Percentiles rank a stretch among this genome's conserved stretches.
phyloP scores from a whole-genome alignment of 1,140 invertebrate genomes.

The Drosophila fuyamai region DNA sequence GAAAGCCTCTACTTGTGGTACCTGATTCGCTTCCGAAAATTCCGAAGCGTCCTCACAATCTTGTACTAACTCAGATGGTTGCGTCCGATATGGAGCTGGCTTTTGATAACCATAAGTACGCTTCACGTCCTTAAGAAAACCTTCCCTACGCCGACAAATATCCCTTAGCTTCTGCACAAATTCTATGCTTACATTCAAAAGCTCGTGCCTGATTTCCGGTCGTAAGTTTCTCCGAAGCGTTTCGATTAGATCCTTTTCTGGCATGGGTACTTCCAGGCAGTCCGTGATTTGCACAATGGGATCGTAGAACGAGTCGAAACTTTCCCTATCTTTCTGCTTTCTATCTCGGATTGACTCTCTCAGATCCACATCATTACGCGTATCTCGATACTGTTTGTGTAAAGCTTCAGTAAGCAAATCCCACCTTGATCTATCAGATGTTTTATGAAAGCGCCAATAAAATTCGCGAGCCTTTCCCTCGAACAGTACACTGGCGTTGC shows the following conservation, averaged over 20 bases:
- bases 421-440: neutral
- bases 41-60: too few species aligned
- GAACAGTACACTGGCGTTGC: neutral
- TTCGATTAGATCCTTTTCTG: constrained; percentile 2
- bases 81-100: too few species aligned
- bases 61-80: too few species aligned
- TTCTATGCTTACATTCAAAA: constrained; percentile 3
- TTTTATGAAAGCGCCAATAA: neutral
- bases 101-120: neutral
- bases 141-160: neutral
- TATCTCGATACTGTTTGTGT: constrained; percentile 2
- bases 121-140: neutral
- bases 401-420: too few species aligned
- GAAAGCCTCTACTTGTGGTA: too few species aligned
- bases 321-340: neutral
- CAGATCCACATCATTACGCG: neutral
- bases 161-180: too few species aligned
- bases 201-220: neutral
- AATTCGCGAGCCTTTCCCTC: neutral
- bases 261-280: neutral
- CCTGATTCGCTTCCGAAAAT: too few species aligned
- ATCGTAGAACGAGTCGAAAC: neutral
- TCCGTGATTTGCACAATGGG: neutral
- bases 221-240: too few species aligned
- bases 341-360: neutral